These are phyloP conservation scores for Oryzias celebensis DNA, from an alignment of 2,113 vertebrate genomes.

Conservation along the genomic window DNA sequence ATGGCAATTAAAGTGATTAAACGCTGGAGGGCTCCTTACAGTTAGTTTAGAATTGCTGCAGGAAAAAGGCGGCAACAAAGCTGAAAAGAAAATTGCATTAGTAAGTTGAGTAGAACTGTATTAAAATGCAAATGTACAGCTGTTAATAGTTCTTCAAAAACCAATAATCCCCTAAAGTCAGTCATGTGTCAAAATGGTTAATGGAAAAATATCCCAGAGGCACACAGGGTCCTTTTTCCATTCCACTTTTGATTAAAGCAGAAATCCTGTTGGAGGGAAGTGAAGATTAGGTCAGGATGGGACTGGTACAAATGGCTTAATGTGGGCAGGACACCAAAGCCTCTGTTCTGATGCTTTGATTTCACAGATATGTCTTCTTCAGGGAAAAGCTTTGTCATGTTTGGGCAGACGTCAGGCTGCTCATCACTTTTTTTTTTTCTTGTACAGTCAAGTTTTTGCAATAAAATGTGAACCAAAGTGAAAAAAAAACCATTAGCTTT, in stretches of 20 bases:
- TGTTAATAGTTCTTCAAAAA: constrained; percentile 99
- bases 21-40: constrained; percentile 68
- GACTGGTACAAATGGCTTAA: constrained; percentile 60
- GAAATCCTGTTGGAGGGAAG: constrained; percentile 84
- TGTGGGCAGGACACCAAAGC: constrained; percentile 53
- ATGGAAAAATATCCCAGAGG: constrained; percentile 99
- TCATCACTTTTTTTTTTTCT: constrained; percentile 27
- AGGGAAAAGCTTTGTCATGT: constrained; percentile 41
- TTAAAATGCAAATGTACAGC: constrained; percentile 99
- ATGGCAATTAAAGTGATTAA: constrained; percentile 79
- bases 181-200: constrained; percentile 99
- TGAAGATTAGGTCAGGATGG: constrained; percentile 74
- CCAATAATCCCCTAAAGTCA: constrained; percentile 99
- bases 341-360: constrained; percentile 59
- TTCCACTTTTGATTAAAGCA: constrained; percentile 97
- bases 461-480: too few relatives aligned
- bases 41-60: constrained; percentile 84
- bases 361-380: constrained; percentile 54
- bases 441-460: too few relatives aligned
- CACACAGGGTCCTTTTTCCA: constrained; percentile 87
- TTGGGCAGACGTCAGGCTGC: constrained; percentile 27
- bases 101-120: constrained; percentile 93
- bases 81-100: constrained; percentile 95
- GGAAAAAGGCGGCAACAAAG: constrained; percentile 90
- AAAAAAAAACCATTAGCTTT: too few relatives aligned